Percentiles rank a stretch among this genome's conserved stretches.
Evolutionary conservation across 2,113 vertebrate species (phyloP).

Genomic region (Elachura formosa): DNA sequence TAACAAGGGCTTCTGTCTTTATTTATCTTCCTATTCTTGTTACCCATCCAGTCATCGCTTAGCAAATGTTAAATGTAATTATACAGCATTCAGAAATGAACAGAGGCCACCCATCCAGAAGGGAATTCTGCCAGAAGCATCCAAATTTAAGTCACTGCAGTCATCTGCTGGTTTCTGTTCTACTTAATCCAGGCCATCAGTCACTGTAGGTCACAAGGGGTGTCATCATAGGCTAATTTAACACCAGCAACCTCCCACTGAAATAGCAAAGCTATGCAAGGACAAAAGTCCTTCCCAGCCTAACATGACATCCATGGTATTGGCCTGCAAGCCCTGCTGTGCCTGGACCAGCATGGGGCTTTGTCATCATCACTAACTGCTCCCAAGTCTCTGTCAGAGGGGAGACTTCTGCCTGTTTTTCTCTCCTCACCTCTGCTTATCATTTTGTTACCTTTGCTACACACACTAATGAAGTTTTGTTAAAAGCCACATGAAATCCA

Average conservation of each 20-base stretch:
- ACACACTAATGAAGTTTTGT: background rate
- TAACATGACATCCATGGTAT: background rate
- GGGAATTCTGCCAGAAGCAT: background rate
- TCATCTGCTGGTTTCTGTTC: constrained; percentile 26
- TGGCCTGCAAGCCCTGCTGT: background rate
- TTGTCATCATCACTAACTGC: background rate
- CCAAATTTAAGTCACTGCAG: background rate
- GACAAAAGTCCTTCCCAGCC: background rate
- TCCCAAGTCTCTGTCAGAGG: background rate
- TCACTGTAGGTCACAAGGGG: background rate
- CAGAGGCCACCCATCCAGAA: background rate
- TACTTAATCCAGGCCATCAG: constrained; percentile 24
- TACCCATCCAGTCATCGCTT: background rate
- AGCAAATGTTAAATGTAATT: background rate
- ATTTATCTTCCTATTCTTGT: background rate
- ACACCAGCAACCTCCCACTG: background rate
- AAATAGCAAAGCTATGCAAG: background rate
- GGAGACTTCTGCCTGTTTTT: background rate
- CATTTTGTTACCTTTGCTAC: background rate
- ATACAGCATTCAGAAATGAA: background rate
- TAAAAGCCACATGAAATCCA: background rate
- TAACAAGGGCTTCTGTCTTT: background rate
- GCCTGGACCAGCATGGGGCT: background rate
- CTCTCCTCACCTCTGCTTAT: background rate
- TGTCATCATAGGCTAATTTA: background rate